Conservation (phyloP, 2,888 invertebrate species). For the Agonum fuliginosum region DNA sequence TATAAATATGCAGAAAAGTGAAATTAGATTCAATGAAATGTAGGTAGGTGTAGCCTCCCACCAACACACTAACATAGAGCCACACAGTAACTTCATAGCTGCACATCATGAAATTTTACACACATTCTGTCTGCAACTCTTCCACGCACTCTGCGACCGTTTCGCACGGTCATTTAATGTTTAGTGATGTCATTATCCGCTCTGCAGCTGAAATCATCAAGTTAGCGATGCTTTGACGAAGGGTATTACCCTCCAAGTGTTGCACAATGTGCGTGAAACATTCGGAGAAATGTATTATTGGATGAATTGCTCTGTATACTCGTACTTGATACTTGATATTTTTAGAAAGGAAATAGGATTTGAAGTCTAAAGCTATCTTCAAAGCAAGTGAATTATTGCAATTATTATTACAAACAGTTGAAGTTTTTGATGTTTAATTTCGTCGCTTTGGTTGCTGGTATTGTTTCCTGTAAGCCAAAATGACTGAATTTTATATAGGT, state of each 20-base stretch:
- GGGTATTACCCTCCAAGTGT: neutral
- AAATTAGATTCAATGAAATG: conserved; percentile 8
- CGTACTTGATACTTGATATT: neutral
- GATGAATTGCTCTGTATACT: neutral
- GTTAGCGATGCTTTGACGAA: neutral
- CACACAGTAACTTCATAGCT: too few relatives aligned
- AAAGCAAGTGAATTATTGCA: too few relatives aligned
- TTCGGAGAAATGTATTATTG: neutral
- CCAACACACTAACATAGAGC: neutral
- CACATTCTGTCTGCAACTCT: neutral
- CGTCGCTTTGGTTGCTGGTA: too few relatives aligned
- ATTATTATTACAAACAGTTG: too few relatives aligned
- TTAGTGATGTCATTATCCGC: conserved; percentile 31
- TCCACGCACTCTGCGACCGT: neutral
- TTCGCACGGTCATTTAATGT: conserved; percentile 45
- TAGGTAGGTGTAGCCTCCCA: conserved; percentile 8
- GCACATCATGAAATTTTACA: too few relatives aligned
- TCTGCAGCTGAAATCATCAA: conserved; percentile 34
- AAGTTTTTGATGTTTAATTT: too few relatives aligned
- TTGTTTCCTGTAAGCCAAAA: too few relatives aligned
- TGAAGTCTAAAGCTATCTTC: too few relatives aligned
- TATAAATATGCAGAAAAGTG: conserved; percentile 14
- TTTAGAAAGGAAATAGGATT: neutral
- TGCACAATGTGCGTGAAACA: neutral
- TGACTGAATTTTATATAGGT: too few relatives aligned